Evolutionary conservation across 1,140 invertebrate species (phyloP).

Genomic region (Bombus huntii): DNA sequence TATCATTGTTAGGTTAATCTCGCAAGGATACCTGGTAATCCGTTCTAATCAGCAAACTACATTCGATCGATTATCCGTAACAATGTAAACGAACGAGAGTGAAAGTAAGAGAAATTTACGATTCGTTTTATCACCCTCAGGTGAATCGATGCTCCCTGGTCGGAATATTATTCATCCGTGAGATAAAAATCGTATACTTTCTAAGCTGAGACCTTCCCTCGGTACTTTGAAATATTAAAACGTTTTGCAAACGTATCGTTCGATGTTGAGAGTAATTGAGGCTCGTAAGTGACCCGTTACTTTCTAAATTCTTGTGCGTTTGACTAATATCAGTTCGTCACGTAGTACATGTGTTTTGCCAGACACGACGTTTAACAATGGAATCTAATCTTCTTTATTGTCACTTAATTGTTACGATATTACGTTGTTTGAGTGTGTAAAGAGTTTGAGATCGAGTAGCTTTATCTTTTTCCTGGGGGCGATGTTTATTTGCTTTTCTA

Average conservation of each 20-base stretch:
- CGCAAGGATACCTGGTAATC: background rate
- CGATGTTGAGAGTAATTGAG: background rate
- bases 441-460: background rate
- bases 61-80: background rate
- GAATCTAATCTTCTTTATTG: background rate
- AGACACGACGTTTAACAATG: background rate
- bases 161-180: background rate
- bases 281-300: background rate
- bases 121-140: slow-evolving; percentile 5
- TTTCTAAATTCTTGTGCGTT: slow-evolving; percentile 23
- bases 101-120: slow-evolving; percentile 25
- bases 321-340: background rate
- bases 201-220: background rate
- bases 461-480: background rate
- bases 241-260: background rate
- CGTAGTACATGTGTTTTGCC: background rate
- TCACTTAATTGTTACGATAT: background rate
- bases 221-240: too few species aligned
- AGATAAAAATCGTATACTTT: background rate
- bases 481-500: background rate
- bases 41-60: background rate
- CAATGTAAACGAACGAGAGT: background rate
- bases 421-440: background rate
- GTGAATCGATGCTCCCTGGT: background rate
- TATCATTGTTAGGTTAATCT: background rate